Base-by-base conservation (phyloP, 2,797 vertebrate species). In the Hoplostethus mediterraneus region DNA sequence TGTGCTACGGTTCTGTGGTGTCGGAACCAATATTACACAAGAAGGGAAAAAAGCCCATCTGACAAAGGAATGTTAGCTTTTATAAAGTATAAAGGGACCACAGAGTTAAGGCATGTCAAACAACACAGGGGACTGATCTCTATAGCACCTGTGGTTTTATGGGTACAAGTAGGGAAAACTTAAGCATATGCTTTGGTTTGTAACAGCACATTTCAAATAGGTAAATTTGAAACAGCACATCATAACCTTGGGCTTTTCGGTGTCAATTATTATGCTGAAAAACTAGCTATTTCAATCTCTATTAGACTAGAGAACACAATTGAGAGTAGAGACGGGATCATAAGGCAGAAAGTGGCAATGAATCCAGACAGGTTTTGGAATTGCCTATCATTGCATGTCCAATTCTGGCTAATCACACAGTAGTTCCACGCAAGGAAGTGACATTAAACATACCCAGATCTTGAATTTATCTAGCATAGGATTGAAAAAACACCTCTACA, bases 401-500 rank as follows among this genome's bases (percentile, higher is more conserved):
- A 12, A 12, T 42, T 42, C 40, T 42, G 10, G 40, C 9, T 10
- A 42, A 42, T 3, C 9, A 42, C 9, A 10, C 10, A 42, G 10
- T 42, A 12, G 8, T 42, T 10, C 11, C 40, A 42, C 11, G 2
- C 8, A 42, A 10, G 10, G 11, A 12, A 42, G 33, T 36, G 33
- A 8, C 33, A 36, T 36, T 36, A 36, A 12, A 42, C 1, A 2
- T 42, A 42, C 2, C 40, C 51, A 53, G 11, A 53, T 53, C 7
- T 28, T 53, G 53, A 60, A 2, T 44, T 12, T 9, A 14, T 48
- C 28, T n/a, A 31, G 38, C 31, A 48, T 71, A 52, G 53, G 28
- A 25, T 36, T 58, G 76, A 80, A 85, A 28, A 83, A 80, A 78
- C 69, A 69, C 65, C 64, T 69, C 61, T 67, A 63, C 75, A 75